Conservation (phyloP, 2,888 invertebrate genomes). For the Pterostichus niger region DNA sequence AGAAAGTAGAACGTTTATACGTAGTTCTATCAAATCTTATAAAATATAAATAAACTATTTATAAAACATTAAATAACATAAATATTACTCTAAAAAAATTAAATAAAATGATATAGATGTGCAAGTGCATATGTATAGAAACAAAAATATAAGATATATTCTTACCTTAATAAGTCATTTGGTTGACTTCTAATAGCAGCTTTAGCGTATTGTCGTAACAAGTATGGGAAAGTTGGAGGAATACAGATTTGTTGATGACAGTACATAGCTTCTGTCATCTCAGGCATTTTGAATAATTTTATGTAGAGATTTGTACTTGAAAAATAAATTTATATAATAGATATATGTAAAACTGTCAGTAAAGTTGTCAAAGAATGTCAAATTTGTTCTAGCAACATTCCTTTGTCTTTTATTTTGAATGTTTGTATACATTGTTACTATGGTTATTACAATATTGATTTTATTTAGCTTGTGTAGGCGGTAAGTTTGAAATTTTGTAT, state of each 20-base stretch:
- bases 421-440: constrained; percentile 54
- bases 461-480: neutral
- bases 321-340: constrained; percentile 33
- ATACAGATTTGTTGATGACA: constrained; percentile 91
- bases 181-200: constrained; percentile 95
- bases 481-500: constrained; percentile 4
- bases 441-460: constrained; percentile 7
- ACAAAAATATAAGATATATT: constrained; percentile 1
- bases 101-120: neutral
- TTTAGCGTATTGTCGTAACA: constrained; percentile 92
- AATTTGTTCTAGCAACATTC: neutral
- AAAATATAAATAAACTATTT: too few species aligned
- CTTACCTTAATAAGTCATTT: constrained; percentile 85
- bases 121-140: too few species aligned
- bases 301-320: neutral
- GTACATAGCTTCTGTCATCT: constrained; percentile 85
- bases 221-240: constrained; percentile 89
- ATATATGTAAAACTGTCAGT: constrained; percentile 45
- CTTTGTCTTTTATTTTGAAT: constrained; percentile 14
- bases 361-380: constrained; percentile 35
- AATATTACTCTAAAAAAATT: neutral
- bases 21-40: too few species aligned
- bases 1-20: too few species aligned
- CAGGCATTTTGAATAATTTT: constrained; percentile 78
- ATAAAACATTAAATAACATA: too few species aligned